phyloP scores from a whole-genome alignment of 2,113 vertebrate genomes.

The Anhinga rufa region DNA sequence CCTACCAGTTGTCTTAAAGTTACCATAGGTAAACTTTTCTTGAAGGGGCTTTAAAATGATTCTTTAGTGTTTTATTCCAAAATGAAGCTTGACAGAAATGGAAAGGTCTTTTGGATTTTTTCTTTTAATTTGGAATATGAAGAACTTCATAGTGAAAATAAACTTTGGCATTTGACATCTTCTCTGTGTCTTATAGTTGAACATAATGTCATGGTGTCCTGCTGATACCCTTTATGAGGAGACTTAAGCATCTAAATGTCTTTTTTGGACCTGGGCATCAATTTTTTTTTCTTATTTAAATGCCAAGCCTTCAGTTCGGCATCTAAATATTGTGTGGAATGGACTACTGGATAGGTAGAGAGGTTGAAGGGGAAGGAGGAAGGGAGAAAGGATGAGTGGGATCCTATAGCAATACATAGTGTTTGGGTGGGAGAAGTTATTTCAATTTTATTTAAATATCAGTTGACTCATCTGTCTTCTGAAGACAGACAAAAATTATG shows the following conservation, averaged over 20 bases:
- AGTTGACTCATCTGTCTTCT: not conserved
- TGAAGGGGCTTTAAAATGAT: not conserved
- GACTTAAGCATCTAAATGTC: not conserved
- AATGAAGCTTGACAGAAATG: not conserved
- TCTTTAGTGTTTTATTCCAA: not conserved
- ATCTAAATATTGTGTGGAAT: not conserved
- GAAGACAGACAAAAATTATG: not conserved
- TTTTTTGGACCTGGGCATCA: not conserved
- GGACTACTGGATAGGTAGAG: not conserved
- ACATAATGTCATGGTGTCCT: not conserved
- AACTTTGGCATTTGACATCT: not conserved
- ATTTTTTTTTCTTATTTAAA: not conserved
- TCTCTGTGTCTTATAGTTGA: not conserved
- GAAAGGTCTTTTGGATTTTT: not conserved
- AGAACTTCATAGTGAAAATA: not conserved
- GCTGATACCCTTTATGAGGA: slow-evolving; percentile 4
- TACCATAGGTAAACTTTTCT: not conserved
- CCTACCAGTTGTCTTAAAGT: not conserved
- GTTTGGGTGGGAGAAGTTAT: not conserved
- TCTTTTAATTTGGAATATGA: not conserved
- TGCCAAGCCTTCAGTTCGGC: not conserved
- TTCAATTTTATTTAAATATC: not conserved
- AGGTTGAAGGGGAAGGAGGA: not conserved
- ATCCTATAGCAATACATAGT: not conserved
- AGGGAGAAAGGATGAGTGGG: not conserved